Base-by-base conservation (phyloP, 2,888 invertebrate species). In the Scaptomyza tumidula region DNA sequence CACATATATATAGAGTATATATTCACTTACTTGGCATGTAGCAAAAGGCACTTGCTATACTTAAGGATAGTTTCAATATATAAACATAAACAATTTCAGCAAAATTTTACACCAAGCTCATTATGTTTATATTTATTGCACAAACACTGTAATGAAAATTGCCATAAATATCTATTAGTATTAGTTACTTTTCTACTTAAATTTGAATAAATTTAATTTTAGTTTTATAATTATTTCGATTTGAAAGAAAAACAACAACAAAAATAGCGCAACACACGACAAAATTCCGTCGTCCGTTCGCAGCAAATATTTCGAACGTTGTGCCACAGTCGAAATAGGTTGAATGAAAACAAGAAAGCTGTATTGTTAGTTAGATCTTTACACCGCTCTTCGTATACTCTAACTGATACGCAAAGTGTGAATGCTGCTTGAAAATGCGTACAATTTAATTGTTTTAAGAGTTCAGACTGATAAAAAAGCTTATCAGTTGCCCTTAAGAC, bases 331-430 rank as follows among this genome's bases (percentile, higher is more conserved):
- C 14, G 55, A 55, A 63, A 60, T 54, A 49, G 58, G 45, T 31
- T 4, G 29, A 46, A 58, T 31, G 58, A 39, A 58, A 75, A 37
- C 75, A 71, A 71, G 61, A 75, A 74, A 55, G 46, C 33, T 56
- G 41, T 50, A 11, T 35, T n/a, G 13, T 5, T n/a, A 9, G 3
- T 0, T 0, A 1, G 3, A 3, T 6, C n/a, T 16, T 13, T 10
- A 29, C 45, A 71, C 50, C 66, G 71, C 56, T 13, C 1, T 10
- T 2, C 9, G 31, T 14, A 53, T 74, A 58, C 75, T 16, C 74
- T 74, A 24, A 53, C 37, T 19, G 3, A 2, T 3, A 7, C 1
- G 13, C 13, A 7, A 7, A 3, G 13, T 9, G 11, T 4, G 5
- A 48, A 6, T 31, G n/a, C 3, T 14, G 35, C 1, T 16, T 35